Evolutionary conservation across 2,797 vertebrate genomes (phyloP).

Genomic region (Pristis pectinata): DNA sequence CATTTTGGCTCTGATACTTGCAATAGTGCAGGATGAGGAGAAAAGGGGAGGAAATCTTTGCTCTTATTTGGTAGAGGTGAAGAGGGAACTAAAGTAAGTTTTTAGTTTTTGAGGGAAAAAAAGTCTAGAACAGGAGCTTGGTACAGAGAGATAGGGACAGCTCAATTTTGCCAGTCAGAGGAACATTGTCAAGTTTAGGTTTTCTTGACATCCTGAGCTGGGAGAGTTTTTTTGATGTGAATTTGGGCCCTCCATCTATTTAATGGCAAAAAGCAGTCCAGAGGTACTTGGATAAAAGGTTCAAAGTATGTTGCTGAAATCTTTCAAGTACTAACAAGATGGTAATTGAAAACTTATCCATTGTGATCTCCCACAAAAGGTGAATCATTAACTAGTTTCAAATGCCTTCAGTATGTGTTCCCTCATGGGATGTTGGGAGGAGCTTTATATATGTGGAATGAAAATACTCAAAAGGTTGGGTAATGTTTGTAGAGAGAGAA

Average conservation of each 20-base stretch:
- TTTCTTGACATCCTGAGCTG: not conserved
- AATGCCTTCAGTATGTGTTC: not conserved
- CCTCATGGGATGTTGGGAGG: not conserved
- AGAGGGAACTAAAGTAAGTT: too few species aligned
- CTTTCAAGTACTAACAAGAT: not conserved
- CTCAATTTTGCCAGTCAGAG: too few species aligned
- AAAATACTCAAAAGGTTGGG: too few species aligned
- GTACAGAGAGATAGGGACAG: too few species aligned
- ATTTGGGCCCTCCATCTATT: not conserved
- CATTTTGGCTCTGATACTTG: too few species aligned
- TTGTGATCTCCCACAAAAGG: not conserved
- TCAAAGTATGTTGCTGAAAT: not conserved
- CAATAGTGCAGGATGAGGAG: too few species aligned
- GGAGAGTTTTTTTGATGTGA: not conserved
- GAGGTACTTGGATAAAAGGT: not conserved
- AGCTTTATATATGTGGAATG: not conserved
- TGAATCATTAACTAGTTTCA: not conserved
- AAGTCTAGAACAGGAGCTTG: too few species aligned
- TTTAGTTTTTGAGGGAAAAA: too few species aligned
- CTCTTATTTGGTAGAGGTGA: too few species aligned
- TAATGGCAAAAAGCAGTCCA: not conserved
- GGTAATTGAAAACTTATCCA: not conserved
- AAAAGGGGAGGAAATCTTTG: too few species aligned
- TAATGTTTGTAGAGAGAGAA: too few species aligned
- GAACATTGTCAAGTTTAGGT: not conserved